Evolutionary conservation across 2,797 vertebrate genomes (phyloP).

Genomic region (Gymnoscopelus microlampas): DNA sequence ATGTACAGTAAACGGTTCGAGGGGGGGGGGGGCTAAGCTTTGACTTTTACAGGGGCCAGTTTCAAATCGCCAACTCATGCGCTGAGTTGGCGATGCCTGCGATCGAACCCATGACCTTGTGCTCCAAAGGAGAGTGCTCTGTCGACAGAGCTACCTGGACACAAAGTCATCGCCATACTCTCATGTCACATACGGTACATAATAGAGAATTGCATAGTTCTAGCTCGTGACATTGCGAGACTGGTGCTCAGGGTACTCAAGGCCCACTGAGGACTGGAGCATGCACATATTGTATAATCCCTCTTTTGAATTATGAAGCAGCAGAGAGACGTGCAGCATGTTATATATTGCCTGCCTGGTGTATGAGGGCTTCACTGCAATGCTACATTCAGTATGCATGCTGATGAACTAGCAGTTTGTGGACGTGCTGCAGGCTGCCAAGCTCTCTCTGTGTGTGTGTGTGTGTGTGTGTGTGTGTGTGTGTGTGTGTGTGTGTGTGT

Average conservation of each 20-base stretch:
- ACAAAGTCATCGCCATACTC: too few relatives aligned
- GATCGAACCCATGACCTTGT: too few relatives aligned
- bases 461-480: constrained; percentile 1
- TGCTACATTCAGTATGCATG: constrained; percentile 12
- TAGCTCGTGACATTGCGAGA: neutral
- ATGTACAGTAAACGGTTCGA: too few relatives aligned
- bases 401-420: constrained; percentile 64
- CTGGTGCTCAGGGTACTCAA: neutral
- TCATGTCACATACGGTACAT: too few relatives aligned
- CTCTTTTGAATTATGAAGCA: constrained; percentile 52
- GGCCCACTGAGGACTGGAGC: constrained; percentile 35
- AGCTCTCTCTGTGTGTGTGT: constrained; percentile 9
- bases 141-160: too few relatives aligned
- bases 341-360: constrained; percentile 31
- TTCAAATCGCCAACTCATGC: too few relatives aligned
- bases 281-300: constrained; percentile 45
- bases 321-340: constrained; percentile 19
- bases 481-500: neutral
- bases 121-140: too few relatives aligned
- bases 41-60: too few relatives aligned
- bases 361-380: constrained; percentile 23
- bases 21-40: too few relatives aligned
- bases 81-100: too few relatives aligned
- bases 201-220: neutral
- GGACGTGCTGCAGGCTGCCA: constrained; percentile 39